phyloP scores from a whole-genome alignment of 2,797 vertebrate species.

The Gymnocypris eckloni region DNA sequence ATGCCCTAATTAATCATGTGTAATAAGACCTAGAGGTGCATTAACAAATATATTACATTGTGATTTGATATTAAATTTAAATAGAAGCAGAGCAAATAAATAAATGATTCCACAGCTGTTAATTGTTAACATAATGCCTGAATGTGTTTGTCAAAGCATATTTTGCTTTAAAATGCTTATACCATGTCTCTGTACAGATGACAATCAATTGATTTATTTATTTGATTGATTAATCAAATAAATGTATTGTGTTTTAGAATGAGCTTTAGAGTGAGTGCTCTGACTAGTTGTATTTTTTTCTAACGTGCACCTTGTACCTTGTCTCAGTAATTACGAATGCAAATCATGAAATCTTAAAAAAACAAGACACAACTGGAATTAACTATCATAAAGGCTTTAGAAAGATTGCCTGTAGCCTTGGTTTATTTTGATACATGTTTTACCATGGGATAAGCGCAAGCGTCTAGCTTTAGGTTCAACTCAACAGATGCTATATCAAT shows the following conservation, averaged over 20 bases:
- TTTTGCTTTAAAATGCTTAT: conserved; percentile 7
- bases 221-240: not conserved
- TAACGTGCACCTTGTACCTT: conserved; percentile 41
- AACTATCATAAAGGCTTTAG: not conserved
- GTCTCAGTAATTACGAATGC: conserved; percentile 29
- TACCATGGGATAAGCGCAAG: not conserved
- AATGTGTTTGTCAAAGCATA: conserved; percentile 36
- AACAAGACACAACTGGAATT: not conserved
- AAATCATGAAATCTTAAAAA: not conserved
- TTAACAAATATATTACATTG: not conserved
- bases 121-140: conserved; percentile 54
- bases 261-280: conserved; percentile 7
- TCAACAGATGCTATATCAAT: conserved; percentile 8
- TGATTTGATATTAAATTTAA: not conserved
- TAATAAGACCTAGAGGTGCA: not conserved
- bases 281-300: conserved; percentile 3
- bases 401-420: not conserved
- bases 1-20: not conserved
- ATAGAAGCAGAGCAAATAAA: not conserved
- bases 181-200: conserved; percentile 45
- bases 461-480: not conserved
- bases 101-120: conserved; percentile 9
- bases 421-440: not conserved
- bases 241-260: not conserved
- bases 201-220: not conserved